Conservation (phyloP, 2,888 invertebrate species). For the Argyresthia goedartella region DNA sequence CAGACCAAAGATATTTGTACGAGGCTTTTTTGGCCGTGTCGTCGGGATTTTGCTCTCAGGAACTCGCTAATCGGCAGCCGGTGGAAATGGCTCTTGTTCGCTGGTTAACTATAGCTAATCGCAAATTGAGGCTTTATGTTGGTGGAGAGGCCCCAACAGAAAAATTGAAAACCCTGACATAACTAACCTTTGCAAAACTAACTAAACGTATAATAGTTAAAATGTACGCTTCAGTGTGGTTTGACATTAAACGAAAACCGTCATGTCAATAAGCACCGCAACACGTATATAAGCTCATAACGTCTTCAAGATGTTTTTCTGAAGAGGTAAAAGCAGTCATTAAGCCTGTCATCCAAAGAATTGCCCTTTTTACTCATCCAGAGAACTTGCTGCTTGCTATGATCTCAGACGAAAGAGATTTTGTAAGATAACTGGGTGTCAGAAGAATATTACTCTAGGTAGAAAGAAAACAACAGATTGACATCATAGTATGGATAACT, state of each 20-base stretch:
- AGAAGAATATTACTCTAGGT: not conserved
- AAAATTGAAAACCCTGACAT: no score
- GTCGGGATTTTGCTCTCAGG: conserved; percentile 7
- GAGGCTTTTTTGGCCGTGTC: conserved; percentile 7
- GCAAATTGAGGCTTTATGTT: conserved; percentile 7
- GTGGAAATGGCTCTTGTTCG: conserved; percentile 14
- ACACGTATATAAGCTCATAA: not conserved
- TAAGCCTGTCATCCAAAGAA: conserved; percentile 6
- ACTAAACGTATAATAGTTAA: conserved; percentile 2
- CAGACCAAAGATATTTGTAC: conserved; percentile 10
- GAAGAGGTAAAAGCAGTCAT: conserved; percentile 3
- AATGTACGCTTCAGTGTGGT: conserved; percentile 3
- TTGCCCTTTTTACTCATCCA: not conserved
- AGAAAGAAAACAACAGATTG: not conserved
- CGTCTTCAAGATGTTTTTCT: not conserved
- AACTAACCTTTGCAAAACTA: no score
- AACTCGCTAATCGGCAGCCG: conserved; percentile 11
- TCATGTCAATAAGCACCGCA: not conserved
- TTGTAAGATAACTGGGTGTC: not conserved
- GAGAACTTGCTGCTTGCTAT: not conserved
- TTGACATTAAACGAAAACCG: conserved; percentile 1
- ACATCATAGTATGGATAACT: not conserved
- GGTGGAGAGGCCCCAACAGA: not conserved
- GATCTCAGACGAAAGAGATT: not conserved
- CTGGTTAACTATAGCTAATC: conserved; percentile 16